These are phyloP conservation scores for Aphaenogaster ashmeadi DNA, from an alignment of 1,140 invertebrate genomes.

Conservation along the genomic window DNA sequence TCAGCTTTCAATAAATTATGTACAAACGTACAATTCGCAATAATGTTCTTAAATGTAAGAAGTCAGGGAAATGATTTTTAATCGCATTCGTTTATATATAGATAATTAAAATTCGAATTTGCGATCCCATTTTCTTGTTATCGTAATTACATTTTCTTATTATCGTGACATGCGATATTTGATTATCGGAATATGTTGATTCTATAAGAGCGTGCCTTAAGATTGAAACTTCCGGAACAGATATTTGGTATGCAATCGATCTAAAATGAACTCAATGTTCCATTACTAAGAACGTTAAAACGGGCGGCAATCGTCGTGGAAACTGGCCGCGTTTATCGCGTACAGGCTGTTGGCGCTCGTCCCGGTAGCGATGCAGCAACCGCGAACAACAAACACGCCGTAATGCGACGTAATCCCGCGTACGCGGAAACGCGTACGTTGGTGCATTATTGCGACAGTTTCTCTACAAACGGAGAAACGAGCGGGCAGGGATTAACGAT, in stretches of 20 bases:
- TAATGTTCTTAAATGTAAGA: neutral
- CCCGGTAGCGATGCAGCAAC: neutral
- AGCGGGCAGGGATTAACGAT: conserved; percentile 54
- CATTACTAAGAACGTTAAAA: neutral
- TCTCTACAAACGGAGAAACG: conserved; percentile 23
- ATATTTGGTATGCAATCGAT: neutral
- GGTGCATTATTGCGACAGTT: conserved; percentile 53
- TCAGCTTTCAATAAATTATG: neutral
- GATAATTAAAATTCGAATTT: neutral
- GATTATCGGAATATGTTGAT: neutral
- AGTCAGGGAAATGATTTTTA: neutral
- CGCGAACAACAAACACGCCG: neutral
- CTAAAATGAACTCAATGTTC: neutral
- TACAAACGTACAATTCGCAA: neutral
- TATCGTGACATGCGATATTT: neutral
- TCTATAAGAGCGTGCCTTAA: neutral
- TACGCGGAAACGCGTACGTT: conserved; percentile 11
- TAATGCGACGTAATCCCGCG: conserved; percentile 55
- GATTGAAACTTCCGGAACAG: neutral
- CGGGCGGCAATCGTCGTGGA: neutral
- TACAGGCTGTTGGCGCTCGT: neutral
- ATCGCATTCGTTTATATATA: neutral
- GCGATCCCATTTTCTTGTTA: neutral
- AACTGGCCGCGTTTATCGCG: conserved; percentile 27
- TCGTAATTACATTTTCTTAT: neutral